Evolutionary conservation across 2,888 invertebrate species (phyloP), one percentile per base, ranked within the genome.

Genomic region (Synanthedon andrenaeformis): DNA sequence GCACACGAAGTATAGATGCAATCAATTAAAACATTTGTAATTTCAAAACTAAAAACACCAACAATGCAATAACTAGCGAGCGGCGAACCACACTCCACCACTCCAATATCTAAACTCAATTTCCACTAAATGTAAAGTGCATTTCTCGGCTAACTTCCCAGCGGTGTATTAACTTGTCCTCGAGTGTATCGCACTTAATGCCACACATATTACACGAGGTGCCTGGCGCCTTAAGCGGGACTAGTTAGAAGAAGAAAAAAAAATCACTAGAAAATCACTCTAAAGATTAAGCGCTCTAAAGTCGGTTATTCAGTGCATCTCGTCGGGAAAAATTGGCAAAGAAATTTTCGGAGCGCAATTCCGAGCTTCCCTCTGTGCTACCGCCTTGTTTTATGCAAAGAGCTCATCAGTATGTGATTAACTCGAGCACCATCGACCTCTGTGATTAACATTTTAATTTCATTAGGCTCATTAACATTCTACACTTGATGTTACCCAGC

Each of bases 341-440:
- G 42, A 53, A 52, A 48, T 23, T 51, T 51, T 53, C 42, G 17
- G 35, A 17, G 51, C 41, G 53, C 51, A 42, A 49, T 53, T 50
- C 42, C 41, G 41, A 49, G 42, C 48, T 41, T 28, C 53, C 48
- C 41, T 41, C 57, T 59, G 49, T 13, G 13, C 50, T 56, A 53
- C 49, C 49, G 53, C 52, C 13, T 14, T 45, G 51, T 56, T 61
- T 58, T 56, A 57, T 51, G 56, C 50, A 51, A 41, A 56, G 51
- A 53, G 55, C 56, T 58, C 55, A 56, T 53, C 51, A 45, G 55
- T 61, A 53, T 57, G 59, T 56, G 57, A 65, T 65, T 56, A 62
- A 58, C 60, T 59, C 54, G 53, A 56, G 56, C 57, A 52, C 58
- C 41, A 51, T 45, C 35, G 35, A 35, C 14, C 45, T 45, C n/a